Percentiles rank a stretch among this genome's conserved stretches.
Evolutionary conservation across 2,888 invertebrate species (phyloP).

Genomic region (Cheilosia vernalis): DNA sequence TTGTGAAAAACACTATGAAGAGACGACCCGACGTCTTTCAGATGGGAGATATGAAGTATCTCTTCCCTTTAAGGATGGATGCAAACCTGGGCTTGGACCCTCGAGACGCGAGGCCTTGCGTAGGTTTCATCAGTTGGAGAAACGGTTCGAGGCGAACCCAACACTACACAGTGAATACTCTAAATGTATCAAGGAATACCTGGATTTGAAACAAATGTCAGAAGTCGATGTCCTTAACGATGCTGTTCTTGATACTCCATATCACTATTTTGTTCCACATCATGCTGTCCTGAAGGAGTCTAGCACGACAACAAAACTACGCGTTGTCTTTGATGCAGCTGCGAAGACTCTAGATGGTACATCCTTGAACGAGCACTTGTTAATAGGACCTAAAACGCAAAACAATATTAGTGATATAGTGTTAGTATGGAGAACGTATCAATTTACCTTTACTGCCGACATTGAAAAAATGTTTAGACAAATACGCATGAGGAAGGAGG

Average conservation of each 20-base stretch:
- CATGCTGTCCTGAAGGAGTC: conserved; percentile 12
- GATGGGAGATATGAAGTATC: background rate
- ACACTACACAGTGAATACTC: too few species aligned
- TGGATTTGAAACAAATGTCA: conserved; percentile 2
- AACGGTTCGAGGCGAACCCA: too few species aligned
- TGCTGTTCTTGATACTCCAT: background rate
- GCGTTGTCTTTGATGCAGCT: too few species aligned
- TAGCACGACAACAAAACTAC: background rate
- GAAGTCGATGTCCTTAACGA: background rate
- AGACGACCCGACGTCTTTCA: background rate
- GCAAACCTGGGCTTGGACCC: background rate
- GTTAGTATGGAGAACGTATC: conserved; percentile 27
- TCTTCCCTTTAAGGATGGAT: background rate
- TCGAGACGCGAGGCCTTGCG: background rate
- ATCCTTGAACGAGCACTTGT: conserved; percentile 1
- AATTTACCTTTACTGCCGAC: conserved; percentile 73
- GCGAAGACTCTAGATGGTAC: background rate
- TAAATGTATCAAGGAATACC: background rate
- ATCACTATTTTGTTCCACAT: conserved; percentile 3
- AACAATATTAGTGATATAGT: conserved; percentile 13
- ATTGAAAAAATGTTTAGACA: background rate
- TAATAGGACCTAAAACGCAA: conserved; percentile 19
- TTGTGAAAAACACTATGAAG: background rate
- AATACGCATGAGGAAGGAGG: too few species aligned
- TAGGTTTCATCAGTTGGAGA: too few species aligned